Evolutionary conservation across 2,113 vertebrate species (phyloP).

Genomic region (Rhinoderma darwinii): DNA sequence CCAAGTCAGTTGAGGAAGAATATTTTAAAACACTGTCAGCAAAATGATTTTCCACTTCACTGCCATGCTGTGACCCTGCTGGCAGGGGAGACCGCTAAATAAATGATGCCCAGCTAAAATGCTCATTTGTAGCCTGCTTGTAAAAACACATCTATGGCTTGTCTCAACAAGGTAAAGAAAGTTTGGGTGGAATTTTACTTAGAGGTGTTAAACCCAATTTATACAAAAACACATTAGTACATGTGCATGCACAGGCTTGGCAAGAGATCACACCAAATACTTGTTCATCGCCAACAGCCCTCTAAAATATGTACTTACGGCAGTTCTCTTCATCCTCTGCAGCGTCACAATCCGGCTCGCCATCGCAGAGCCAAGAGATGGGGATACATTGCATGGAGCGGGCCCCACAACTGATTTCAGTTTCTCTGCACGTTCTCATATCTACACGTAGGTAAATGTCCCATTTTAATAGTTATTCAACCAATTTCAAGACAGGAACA

Average conservation of each 20-base stretch:
- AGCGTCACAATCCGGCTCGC: conserved; percentile 92
- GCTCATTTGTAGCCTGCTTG: neutral
- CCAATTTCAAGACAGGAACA: no score
- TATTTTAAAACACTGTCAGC: conserved; percentile 41
- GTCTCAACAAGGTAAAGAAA: no score
- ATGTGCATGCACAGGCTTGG: neutral
- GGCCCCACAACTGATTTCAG: conserved; percentile 91
- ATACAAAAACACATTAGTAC: neutral
- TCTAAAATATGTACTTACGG: conserved; percentile 77
- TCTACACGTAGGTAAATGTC: conserved; percentile 80
- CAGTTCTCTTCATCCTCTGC: conserved; percentile 93
- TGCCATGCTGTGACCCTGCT: conserved; percentile 6
- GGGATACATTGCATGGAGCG: conserved; percentile 92
- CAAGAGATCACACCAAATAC: neutral
- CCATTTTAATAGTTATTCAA: no score
- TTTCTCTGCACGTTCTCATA: conserved; percentile 87
- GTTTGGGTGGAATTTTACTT: neutral
- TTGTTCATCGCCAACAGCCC: neutral
- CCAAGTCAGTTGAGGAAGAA: conserved; percentile 44
- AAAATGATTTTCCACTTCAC: conserved; percentile 49
- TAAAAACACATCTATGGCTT: no score
- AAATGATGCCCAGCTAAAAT: conserved; percentile 10
- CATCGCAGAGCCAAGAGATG: conserved; percentile 93
- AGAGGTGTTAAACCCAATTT: neutral
- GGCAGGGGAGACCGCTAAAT: neutral